These are phyloP conservation scores for Nezara viridula DNA, from an alignment of 2,888 invertebrate species.

Conservation along the genomic window DNA sequence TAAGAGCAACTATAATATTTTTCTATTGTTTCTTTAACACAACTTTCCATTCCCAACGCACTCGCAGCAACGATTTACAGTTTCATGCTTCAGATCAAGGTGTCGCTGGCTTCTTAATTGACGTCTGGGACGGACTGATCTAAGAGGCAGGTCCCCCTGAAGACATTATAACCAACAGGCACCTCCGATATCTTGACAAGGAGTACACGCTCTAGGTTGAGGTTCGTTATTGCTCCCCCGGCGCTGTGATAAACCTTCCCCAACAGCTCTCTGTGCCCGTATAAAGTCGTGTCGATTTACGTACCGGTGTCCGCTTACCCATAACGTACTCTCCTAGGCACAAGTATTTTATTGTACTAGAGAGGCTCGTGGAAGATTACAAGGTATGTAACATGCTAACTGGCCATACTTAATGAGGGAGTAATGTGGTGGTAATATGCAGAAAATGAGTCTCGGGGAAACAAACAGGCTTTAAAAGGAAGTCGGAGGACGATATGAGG, in stretches of 20 bases:
- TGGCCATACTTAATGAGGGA: not conserved
- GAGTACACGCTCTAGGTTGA: conserved; percentile 22
- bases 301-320: conserved; percentile 30
- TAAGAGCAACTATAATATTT: too few species aligned
- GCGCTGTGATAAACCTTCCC: conserved; percentile 4
- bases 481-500: not conserved
- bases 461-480: not conserved
- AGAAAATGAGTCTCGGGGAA: not conserved
- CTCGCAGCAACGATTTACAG: not conserved
- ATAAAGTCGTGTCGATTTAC: conserved; percentile 39
- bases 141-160: conserved; percentile 11
- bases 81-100: not conserved
- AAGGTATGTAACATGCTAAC: not conserved
- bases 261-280: not conserved
- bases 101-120: not conserved
- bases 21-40: too few species aligned
- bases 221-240: conserved; percentile 3
- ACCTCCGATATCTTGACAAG: conserved; percentile 14
- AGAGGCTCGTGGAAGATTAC: not conserved
- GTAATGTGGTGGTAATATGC: not conserved
- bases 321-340: not conserved
- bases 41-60: not conserved
- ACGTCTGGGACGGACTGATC: not conserved
- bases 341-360: not conserved
- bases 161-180: conserved; percentile 22